Evolutionary conservation across 2,797 vertebrate species (phyloP).

Genomic region (Vespertilio murinus): DNA sequence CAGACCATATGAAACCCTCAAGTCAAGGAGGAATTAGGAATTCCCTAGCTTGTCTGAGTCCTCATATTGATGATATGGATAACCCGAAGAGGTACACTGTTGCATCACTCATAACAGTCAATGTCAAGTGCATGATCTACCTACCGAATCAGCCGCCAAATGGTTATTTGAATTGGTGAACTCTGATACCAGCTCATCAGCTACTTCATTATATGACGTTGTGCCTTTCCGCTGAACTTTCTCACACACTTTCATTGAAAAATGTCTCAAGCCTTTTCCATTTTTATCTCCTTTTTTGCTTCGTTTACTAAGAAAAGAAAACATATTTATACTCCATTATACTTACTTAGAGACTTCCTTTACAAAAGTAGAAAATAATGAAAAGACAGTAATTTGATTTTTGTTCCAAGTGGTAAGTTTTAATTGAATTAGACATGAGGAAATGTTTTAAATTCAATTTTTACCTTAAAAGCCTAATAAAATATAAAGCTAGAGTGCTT

Average conservation of each 20-base stretch:
- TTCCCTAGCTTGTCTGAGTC: not conserved
- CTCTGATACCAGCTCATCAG: conserved; percentile 90
- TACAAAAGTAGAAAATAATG: conserved; percentile 12
- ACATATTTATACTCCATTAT: not conserved
- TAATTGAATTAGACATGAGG: not conserved
- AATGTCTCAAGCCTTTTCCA: conserved; percentile 91
- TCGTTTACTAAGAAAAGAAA: conserved; percentile 85
- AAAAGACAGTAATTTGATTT: not conserved
- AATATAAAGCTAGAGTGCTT: not conserved
- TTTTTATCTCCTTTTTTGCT: conserved; percentile 92
- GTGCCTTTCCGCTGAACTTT: conserved; percentile 92
- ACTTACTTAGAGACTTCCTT: not conserved
- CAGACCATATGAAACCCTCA: not conserved
- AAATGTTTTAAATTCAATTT: conserved; percentile 48
- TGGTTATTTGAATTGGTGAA: conserved; percentile 88
- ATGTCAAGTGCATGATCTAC: conserved; percentile 51
- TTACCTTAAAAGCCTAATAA: conserved; percentile 44
- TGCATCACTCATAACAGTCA: not conserved
- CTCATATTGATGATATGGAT: not conserved
- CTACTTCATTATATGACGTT: conserved; percentile 91
- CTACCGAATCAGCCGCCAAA: conserved; percentile 87
- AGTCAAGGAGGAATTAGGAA: not conserved
- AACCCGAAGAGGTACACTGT: not conserved
- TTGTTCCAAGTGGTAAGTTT: not conserved
- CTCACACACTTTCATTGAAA: conserved; percentile 94